Evolutionary conservation across 2,113 vertebrate genomes (phyloP).

Genomic region (Phyllostomus discolor): DNA sequence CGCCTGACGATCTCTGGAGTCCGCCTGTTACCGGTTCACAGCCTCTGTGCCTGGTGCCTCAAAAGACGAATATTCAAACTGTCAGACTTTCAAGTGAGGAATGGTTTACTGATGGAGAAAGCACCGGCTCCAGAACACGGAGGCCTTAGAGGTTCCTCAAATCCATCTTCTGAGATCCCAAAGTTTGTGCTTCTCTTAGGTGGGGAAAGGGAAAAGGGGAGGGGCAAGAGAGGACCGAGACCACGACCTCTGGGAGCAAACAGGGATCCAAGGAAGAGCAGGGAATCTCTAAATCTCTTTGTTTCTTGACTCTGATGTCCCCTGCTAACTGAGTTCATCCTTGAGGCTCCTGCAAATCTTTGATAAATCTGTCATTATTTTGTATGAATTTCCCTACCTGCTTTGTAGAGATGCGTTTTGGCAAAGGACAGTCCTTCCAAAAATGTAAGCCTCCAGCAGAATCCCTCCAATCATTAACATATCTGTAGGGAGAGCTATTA

Average conservation of each 20-base stretch:
- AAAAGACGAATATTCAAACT: not conserved
- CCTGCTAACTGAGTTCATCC: not conserved
- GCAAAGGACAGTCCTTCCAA: not conserved
- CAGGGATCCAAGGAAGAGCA: not conserved
- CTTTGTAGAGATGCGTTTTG: not conserved
- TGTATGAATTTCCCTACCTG: not conserved
- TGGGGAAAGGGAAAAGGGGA: not conserved
- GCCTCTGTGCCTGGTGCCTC: not conserved
- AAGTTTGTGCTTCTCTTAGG: not conserved
- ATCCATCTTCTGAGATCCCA: not conserved
- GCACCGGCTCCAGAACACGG: not conserved
- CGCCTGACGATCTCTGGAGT: not conserved
- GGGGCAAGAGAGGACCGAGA: not conserved
- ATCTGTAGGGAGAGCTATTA: not conserved
- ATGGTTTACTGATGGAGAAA: not conserved
- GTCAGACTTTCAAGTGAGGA: not conserved
- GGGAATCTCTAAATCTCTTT: not conserved
- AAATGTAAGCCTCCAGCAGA: not conserved
- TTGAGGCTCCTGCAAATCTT: not conserved
- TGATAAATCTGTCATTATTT: not conserved
- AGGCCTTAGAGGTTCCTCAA: not conserved
- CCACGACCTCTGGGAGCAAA: not conserved
- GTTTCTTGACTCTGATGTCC: not conserved
- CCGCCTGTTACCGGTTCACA: rapidly evolving
- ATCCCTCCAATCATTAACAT: not conserved